Conservation (phyloP, 2,113 vertebrate species). For the Chitala chitala region DNA sequence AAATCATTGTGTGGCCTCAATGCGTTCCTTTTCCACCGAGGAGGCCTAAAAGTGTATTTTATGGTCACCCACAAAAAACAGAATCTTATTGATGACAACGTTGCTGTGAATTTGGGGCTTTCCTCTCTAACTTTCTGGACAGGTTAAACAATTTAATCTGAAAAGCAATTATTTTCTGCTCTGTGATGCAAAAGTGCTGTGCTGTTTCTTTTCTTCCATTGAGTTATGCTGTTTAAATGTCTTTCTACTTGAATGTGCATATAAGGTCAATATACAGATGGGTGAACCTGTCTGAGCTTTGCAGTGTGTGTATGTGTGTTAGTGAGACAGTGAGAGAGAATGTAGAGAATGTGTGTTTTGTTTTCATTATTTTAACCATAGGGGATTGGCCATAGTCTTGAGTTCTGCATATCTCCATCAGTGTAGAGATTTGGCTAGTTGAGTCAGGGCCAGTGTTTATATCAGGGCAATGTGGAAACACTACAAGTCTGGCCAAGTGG, state of each 20-base stretch:
- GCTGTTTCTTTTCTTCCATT: background rate
- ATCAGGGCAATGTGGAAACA: background rate
- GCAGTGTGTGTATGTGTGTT: background rate
- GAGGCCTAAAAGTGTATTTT: conserved; percentile 13
- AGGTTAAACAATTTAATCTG: background rate
- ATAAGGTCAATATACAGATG: background rate
- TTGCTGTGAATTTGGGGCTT: conserved; percentile 7
- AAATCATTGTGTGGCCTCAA: background rate
- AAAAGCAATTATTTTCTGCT: background rate
- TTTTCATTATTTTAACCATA: too few species aligned
- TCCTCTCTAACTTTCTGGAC: background rate
- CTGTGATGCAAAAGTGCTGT: background rate
- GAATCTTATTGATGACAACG: background rate
- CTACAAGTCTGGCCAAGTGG: background rate
- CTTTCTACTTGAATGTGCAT: background rate
- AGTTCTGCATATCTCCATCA: background rate
- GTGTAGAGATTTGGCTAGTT: background rate
- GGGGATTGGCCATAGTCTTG: too few species aligned
- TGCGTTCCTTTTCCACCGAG: conserved; percentile 7
- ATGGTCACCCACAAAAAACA: background rate
- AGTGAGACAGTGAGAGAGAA: background rate
- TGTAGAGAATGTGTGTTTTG: too few species aligned
- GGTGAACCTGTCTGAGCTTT: background rate
- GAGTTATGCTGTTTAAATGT: background rate
- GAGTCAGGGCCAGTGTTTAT: background rate